Evolutionary conservation across 2,888 invertebrate genomes (phyloP).

Genomic region (Gerris lacustris): DNA sequence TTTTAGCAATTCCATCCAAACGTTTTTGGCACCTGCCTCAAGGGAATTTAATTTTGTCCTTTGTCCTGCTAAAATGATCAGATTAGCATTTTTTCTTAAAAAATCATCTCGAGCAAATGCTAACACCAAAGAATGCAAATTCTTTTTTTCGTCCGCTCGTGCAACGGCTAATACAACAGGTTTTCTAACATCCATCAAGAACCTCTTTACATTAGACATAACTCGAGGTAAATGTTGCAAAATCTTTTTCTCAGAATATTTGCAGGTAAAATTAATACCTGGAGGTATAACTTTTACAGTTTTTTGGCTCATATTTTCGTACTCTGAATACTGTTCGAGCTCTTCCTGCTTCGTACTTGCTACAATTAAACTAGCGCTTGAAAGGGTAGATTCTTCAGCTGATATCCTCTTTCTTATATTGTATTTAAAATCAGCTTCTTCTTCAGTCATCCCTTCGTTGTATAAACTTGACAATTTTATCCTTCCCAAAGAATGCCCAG

Average conservation of each 20-base stretch:
- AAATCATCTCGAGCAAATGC: not conserved
- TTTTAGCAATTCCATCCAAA: not conserved
- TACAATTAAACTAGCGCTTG: not conserved
- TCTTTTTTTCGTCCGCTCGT: not conserved
- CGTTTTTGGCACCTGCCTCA: not conserved
- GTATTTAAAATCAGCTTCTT: not conserved
- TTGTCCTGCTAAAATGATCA: not conserved
- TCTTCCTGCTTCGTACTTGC: not conserved
- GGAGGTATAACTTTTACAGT: not conserved
- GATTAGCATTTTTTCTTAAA: not conserved
- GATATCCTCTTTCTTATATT: not conserved
- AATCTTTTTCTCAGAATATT: not conserved
- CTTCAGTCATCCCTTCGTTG: not conserved
- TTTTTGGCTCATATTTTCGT: not conserved
- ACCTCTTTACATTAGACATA: not conserved
- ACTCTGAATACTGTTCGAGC: not conserved
- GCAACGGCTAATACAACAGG: not conserved
- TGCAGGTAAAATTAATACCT: not conserved
- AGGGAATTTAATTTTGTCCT: not conserved
- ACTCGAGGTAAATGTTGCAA: not conserved
- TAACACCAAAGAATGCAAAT: not conserved
- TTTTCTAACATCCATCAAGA: not conserved
- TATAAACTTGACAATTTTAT: not conserved
- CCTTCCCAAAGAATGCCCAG: not conserved
- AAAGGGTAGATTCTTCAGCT: not conserved